A percentile compares a stretch with the other conserved stretches of the same genome.
Conservation (phyloP, 2,888 invertebrate genomes). For the Aromia moschata region DNA sequence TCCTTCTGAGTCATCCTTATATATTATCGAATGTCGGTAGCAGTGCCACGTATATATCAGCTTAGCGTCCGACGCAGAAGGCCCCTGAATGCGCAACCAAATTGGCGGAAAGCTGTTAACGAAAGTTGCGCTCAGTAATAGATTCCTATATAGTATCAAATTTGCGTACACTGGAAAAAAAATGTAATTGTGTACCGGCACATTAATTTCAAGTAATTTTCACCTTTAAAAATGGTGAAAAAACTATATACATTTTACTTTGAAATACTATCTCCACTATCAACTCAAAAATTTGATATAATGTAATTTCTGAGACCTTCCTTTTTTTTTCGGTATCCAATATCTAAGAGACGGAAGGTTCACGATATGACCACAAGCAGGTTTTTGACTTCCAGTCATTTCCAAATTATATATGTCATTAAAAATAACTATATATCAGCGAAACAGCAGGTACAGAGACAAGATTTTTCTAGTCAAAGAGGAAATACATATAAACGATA, state of each 20-base stretch:
- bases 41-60: slow-evolving; percentile 55
- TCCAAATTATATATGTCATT: too few species aligned
- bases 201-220: too few species aligned
- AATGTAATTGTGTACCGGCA: too few species aligned
- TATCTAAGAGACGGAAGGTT: too few species aligned
- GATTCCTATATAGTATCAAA: background rate
- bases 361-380: too few species aligned
- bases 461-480: too few species aligned
- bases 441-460: too few species aligned
- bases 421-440: too few species aligned
- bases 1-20: slow-evolving; percentile 53
- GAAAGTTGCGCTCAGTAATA: slow-evolving; percentile 21
- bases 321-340: too few species aligned
- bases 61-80: slow-evolving; percentile 40
- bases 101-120: slow-evolving; percentile 29
- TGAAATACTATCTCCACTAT: background rate
- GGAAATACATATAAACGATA: too few species aligned
- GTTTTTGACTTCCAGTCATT: too few species aligned
- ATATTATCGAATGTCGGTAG: slow-evolving; percentile 55
- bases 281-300: background rate
- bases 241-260: background rate
- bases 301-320: background rate
- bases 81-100: slow-evolving; percentile 31
- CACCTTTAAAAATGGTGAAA: too few species aligned
- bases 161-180: background rate